Evolutionary conservation across 1,140 invertebrate genomes (phyloP), one percentile per base, ranked within the genome.

Genomic region (Euwallacea fornicatus): DNA sequence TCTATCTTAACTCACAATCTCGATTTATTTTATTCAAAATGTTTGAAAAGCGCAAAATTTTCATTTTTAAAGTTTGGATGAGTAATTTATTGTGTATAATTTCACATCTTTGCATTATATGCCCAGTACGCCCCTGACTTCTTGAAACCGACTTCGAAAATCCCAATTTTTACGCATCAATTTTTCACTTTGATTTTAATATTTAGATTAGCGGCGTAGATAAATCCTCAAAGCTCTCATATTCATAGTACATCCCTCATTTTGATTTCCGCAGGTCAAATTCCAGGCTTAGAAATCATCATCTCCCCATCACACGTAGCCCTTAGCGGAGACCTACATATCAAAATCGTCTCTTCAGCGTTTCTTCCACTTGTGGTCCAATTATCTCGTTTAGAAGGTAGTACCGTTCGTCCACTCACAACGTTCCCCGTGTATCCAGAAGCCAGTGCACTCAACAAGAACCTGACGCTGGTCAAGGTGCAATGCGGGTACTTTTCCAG

Each of bases 401-500:
- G 78, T 13, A 33, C 66, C 0, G 76, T 75, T 4, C 78, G 79
- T 61, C 71, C 79, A 8, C 72, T 83, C 33, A 80, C 80, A 13
- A 82, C 80, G 7, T 78, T 83, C 60, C 78, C 76, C 11, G 77
- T 82, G 16, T 75, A 78, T 66, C 80, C 80, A 33, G 77, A 81
- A 61, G 78, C 78, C n/a, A 69, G 75, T 7, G 74, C 77, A 7
- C 64, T 77, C 6, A 65, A 74, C 7, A 73, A 75, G 58, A 82
- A 81, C 68, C 71, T 69, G 7, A 82, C 81, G 7, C 76, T 83
- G 21, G 82, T 89, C 71, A 86, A 85, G 8, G 81, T 91, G 69
- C 89, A 89, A 3, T 91, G 90, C 74, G 89, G 88, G 4, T 87
- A 89, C 73, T 89, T 91, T 78, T 85, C 88, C 33, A 84, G 86